Evolutionary conservation across 2,797 vertebrate species (phyloP), one percentile per base, ranked within the genome.

Genomic region (Sebastes hubbsi): DNA sequence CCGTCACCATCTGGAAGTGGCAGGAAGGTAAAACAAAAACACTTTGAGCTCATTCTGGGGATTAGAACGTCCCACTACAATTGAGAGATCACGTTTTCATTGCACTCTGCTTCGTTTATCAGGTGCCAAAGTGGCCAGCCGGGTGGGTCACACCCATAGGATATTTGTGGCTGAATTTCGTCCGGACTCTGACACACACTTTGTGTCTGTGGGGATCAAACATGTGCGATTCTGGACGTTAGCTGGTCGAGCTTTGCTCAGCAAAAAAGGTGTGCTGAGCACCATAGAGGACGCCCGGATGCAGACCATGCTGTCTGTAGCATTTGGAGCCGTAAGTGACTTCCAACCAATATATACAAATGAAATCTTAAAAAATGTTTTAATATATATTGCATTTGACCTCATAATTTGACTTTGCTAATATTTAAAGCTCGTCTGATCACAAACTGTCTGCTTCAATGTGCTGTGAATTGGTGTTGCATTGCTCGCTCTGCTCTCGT

Each of bases 141-240:
- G 96, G 84, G 94, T 96, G 4, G 98, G 98, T 77, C 99, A 99
- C 90, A 97, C 94, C 76, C 97, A 99, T 85, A 97, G 98, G 77
- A 98, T 99, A 92, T 99, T 99, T 92, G 98, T 99, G 94, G 98
- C 98, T 3, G 99, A 99, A 93, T 99, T 99, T 92, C 95, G 99
- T 4, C 99, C 99, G 0, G 99, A 99, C 92, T 99, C 99, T 0
- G 99, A 99, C 90, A 98, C 97, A 11, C 97, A 98, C 94, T 99
- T 99, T 95, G 98, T 99, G 91, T 98, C 99, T 3, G 99, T 99
- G 90, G 99, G 99, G 70, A 97, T 99, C 27, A 99, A 99, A 38
- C 98, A 99, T 0, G 98, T 99, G 72, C 97, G 97, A 61, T 99
- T 99, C 95, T 99, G 99, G 99, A 98, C 96, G 0, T 91, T 99